phyloP scores from a whole-genome alignment of 2,888 invertebrate genomes.

The Drosophila mayaguana region DNA sequence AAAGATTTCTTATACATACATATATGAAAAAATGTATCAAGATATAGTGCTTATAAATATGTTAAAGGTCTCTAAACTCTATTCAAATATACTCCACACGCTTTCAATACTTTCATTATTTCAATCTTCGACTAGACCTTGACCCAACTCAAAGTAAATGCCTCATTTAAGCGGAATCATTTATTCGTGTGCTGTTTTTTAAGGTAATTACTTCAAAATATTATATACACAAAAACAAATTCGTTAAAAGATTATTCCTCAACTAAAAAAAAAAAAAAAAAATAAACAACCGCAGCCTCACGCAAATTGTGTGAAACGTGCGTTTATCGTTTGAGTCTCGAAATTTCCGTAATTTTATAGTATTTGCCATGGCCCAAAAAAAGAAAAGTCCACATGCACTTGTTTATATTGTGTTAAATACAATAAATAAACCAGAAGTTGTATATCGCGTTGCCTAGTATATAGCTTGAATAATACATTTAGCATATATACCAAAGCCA shows the following conservation, averaged over 20 bases:
- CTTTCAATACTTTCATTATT: neutral
- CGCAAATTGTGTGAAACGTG: constrained; percentile 51
- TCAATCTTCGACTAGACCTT: constrained; percentile 49
- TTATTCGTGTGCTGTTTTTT: constrained; percentile 26
- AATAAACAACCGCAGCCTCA: constrained; percentile 1
- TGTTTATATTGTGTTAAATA: constrained; percentile 48
- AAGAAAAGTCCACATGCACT: constrained; percentile 55
- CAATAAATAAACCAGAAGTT: constrained; percentile 2
- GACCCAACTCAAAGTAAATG: constrained; percentile 52
- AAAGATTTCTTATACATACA: neutral
- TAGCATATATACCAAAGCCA: neutral
- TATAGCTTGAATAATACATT: neutral
- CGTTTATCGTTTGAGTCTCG: constrained; percentile 39
- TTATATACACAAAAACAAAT: constrained; percentile 4
- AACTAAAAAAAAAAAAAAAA: constrained; percentile 14
- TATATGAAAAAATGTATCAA: neutral
- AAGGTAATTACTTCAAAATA: constrained; percentile 33
- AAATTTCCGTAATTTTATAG: constrained; percentile 64
- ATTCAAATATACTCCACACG: neutral
- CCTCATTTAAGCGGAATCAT: constrained; percentile 39
- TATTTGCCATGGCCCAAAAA: constrained; percentile 66
- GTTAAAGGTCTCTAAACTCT: neutral
- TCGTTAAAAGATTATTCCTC: constrained; percentile 5
- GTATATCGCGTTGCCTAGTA: neutral
- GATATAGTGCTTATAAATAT: neutral